phyloP scores from a whole-genome alignment of 2,888 invertebrate genomes.

The Unio delphinus region DNA sequence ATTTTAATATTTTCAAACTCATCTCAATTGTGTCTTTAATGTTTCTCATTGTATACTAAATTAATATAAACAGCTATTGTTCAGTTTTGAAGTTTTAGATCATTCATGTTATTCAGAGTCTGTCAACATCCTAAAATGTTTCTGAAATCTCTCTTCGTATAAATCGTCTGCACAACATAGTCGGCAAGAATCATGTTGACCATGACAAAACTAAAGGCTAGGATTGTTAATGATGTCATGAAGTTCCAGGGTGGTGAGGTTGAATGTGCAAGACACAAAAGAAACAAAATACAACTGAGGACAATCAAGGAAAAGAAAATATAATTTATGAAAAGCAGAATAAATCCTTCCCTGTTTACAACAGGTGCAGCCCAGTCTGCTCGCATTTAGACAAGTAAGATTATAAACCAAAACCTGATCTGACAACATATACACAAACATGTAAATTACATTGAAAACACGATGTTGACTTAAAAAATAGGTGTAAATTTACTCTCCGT shows the following conservation, averaged over 20 bases:
- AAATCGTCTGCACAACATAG: constrained; percentile 63
- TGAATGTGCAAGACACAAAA: constrained; percentile 51
- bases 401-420: no score
- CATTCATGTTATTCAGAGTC: no score
- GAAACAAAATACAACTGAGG: constrained; percentile 43
- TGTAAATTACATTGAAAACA: no score
- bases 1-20: no score
- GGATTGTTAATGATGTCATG: constrained; percentile 50
- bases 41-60: no score
- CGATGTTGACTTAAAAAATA: no score
- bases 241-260: constrained; percentile 48
- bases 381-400: constrained; percentile 38
- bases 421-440: no score
- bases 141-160: constrained; percentile 59
- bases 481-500: no score
- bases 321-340: constrained; percentile 66
- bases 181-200: constrained; percentile 64
- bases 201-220: constrained; percentile 63
- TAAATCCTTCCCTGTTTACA: constrained; percentile 60
- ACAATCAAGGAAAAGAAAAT: constrained; percentile 65
- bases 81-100: no score
- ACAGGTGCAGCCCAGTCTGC: constrained; percentile 59
- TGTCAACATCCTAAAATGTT: constrained; percentile 27
- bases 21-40: no score
- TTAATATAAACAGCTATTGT: no score